These are phyloP conservation scores for Isotomurus palustris DNA, from an alignment of 2,888 invertebrate species.

Conservation along the genomic window DNA sequence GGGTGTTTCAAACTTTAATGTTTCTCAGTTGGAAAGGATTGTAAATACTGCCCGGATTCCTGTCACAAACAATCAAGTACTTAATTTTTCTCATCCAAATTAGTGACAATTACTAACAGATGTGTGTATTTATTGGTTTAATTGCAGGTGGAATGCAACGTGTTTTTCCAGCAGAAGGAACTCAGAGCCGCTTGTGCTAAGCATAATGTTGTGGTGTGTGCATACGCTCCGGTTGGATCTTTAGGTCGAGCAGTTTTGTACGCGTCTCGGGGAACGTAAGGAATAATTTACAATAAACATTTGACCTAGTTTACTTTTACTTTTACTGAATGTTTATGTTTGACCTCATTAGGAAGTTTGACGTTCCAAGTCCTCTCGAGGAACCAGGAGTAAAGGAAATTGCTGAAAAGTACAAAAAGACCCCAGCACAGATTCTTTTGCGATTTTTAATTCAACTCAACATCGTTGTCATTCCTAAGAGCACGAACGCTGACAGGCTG, in stretches of 20 bases:
- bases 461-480: constrained; percentile 76
- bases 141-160: constrained; percentile 39
- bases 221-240: constrained; percentile 48
- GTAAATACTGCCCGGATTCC: constrained; percentile 58
- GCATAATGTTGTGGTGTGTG: constrained; percentile 26
- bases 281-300: neutral
- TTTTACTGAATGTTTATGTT: no score
- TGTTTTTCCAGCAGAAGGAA: constrained; percentile 35
- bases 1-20: constrained; percentile 79
- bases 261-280: constrained; percentile 31
- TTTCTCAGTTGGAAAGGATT: constrained; percentile 65
- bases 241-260: constrained; percentile 55
- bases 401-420: constrained; percentile 58
- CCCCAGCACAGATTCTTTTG: constrained; percentile 70
- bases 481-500: constrained; percentile 62
- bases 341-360: constrained; percentile 19
- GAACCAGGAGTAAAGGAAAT: constrained; percentile 50
- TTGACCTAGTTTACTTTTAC: no score
- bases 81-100: no score
- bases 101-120: no score
- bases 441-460: constrained; percentile 66
- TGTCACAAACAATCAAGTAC: constrained; percentile 56
- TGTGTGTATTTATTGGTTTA: no score
- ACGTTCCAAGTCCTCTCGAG: constrained; percentile 41
- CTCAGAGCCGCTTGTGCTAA: constrained; percentile 27